Evolutionary conservation across 1,140 invertebrate genomes (phyloP).

Genomic region (Pantala flavescens): DNA sequence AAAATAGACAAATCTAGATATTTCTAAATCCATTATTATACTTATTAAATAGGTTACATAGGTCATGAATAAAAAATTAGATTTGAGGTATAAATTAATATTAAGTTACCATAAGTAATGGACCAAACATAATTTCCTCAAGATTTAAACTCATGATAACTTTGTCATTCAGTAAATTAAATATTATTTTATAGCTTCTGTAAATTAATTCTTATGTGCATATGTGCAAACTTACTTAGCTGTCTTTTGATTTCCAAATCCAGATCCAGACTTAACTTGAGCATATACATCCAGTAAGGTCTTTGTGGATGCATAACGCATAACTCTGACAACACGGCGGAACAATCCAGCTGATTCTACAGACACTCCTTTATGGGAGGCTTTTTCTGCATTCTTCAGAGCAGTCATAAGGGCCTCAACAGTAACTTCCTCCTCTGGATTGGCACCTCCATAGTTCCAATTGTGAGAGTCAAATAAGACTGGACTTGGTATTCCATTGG

Average conservation of each 20-base stretch:
- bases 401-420: not conserved
- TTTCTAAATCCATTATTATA: too few species aligned
- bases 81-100: too few species aligned
- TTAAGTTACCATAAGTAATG: too few species aligned
- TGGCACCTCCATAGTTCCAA: not conserved
- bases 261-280: constrained; percentile 44
- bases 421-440: not conserved
- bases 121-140: too few species aligned
- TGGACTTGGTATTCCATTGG: not conserved
- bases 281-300: constrained; percentile 38
- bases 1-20: too few species aligned
- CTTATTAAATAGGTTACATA: too few species aligned
- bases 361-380: not conserved
- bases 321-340: not conserved
- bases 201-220: too few species aligned
- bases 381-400: not conserved
- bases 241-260: constrained; percentile 37
- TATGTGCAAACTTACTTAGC: constrained; percentile 30
- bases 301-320: not conserved
- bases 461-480: not conserved
- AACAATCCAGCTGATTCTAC: not conserved
- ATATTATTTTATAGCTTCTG: too few species aligned
- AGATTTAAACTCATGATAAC: too few species aligned
- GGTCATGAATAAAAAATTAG: too few species aligned
- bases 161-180: too few species aligned